phyloP scores from a whole-genome alignment of 2,888 invertebrate species.

The Acanthacorydalis orientalis region DNA sequence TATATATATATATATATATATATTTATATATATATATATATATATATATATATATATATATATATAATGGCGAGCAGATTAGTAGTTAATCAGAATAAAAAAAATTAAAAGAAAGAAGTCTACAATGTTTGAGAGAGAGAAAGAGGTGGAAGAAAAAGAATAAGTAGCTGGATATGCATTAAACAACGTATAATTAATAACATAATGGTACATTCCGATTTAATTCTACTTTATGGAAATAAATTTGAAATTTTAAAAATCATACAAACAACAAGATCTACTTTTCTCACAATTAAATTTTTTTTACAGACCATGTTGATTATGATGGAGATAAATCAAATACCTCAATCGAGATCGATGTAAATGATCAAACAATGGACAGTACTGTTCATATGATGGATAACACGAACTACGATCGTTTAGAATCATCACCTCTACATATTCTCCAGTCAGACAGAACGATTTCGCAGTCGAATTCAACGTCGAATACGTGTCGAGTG shows the following conservation, averaged over 20 bases:
- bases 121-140: no score
- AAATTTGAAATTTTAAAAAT: neutral
- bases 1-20: no score
- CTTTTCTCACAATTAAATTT: neutral
- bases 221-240: no score
- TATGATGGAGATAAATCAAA: constrained; percentile 4
- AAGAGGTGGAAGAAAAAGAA: no score
- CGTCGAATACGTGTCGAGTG: constrained; percentile 11
- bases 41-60: no score
- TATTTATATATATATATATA: no score
- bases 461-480: neutral
- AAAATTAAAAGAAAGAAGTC: no score
- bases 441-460: neutral
- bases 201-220: no score
- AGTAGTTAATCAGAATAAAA: no score
- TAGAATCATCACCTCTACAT: neutral
- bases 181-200: no score
- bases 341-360: constrained; percentile 4
- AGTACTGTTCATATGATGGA: neutral
- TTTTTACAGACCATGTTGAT: constrained; percentile 4
- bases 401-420: neutral
- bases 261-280: neutral
- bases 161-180: no score
- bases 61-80: no score
- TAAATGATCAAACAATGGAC: constrained; percentile 1